A percentile compares a stretch with the other conserved stretches of the same genome.
phyloP scores from a whole-genome alignment of 2,797 vertebrate genomes.

The Alfaro cultratus region DNA sequence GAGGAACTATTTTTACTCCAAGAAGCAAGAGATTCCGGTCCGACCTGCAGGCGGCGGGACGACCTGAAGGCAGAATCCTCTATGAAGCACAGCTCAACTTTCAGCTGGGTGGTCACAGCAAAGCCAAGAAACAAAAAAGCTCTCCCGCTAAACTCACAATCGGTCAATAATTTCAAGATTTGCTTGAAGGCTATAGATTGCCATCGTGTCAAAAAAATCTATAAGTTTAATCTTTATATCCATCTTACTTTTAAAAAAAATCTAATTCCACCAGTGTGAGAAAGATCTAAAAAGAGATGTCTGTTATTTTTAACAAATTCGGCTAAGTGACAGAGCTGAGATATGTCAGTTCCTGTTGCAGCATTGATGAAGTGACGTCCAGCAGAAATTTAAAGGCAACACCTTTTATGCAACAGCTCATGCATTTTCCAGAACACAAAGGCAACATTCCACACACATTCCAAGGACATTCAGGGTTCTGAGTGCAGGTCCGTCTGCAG shows the following conservation, averaged over 20 bases:
- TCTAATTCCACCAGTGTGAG: not conserved
- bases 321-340: not conserved
- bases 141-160: not conserved
- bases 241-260: not conserved
- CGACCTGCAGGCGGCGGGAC: not conserved
- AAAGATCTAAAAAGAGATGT: not conserved
- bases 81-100: not conserved
- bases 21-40: not conserved
- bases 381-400: not conserved
- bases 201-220: not conserved
- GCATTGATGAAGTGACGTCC: not conserved
- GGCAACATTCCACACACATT: constrained; percentile 1
- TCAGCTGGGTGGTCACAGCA: not conserved
- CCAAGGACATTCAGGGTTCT: not conserved
- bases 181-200: not conserved
- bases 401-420: not conserved
- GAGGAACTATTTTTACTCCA: not conserved
- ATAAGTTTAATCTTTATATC: not conserved
- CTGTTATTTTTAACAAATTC: not conserved
- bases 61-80: not conserved
- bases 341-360: not conserved
- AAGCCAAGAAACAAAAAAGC: not conserved
- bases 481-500: not conserved
- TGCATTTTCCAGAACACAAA: not conserved
- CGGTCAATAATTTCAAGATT: not conserved